Evolutionary conservation across 2,888 invertebrate species (phyloP), one percentile per base, ranked within the genome.

Genomic region (Protophormia terraenovae): DNA sequence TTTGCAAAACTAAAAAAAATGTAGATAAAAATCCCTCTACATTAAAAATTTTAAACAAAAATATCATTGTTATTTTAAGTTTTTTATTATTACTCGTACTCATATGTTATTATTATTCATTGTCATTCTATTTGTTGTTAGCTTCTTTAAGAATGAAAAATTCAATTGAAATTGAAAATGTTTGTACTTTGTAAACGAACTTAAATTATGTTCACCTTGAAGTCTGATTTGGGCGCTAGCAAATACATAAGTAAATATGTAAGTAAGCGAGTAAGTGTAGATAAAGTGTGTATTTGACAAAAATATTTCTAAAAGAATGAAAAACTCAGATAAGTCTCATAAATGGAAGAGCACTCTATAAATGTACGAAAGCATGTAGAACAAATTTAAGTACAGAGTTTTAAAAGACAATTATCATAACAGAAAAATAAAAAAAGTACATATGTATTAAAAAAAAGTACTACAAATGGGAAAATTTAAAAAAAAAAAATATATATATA

Each of bases 161-260:
- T 24, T 19, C 6, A 47, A 19, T 29, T 22, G 14, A 55, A 83
- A 64, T 45, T 24, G 14, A 22, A 55, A 60, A 69, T 60, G 24
- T 55, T 69, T 67, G 29, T 38, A 75, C 69, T 64, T 77, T 81
- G 77, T 55, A 71, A 85, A 75, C 35, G 47, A 78, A 85, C 71
- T 82, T 82, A 75, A 82, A 85, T 82, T 82, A 64, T 66, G 58
- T 85, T 85, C 78, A 82, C 85, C 85, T 85, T 82, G 81, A 82
- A 71, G 60, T 32, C 69, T 71, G 71, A 82, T 85, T 85, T 82
- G 67, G 76, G 16, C 60, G 77, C 55, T 69, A 69, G 67, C 75
- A 55, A 79, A 41, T 50, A 16, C 35, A 14, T 69, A 22, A 22
- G 22, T 8, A 7, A 55, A 55, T 32, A 32, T 58, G 29, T 29